Evolutionary conservation across 1,140 invertebrate genomes (phyloP).

Genomic region (Leptopilina clavipes): DNA sequence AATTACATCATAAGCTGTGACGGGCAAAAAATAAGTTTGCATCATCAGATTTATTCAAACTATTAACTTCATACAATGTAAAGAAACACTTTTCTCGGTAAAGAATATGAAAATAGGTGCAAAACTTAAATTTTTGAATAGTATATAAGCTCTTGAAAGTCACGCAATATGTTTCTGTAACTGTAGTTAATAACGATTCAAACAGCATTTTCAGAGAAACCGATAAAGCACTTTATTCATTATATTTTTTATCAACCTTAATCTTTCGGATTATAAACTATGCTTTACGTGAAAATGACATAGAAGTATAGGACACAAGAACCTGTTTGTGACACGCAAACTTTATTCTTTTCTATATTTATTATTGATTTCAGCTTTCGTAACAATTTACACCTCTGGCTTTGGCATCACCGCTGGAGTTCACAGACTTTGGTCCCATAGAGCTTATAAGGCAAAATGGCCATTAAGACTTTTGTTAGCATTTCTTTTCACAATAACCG

Average conservation of each 20-base stretch:
- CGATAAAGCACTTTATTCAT: background rate
- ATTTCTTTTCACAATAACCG: slow-evolving; percentile 87
- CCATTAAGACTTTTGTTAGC: slow-evolving; percentile 86
- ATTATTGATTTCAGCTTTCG: slow-evolving; percentile 76
- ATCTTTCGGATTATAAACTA: slow-evolving; percentile 15
- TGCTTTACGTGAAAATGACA: slow-evolving; percentile 6
- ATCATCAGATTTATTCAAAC: too few relatives aligned
- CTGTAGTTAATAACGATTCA: slow-evolving; percentile 32
- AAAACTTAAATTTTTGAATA: background rate
- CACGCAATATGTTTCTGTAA: background rate
- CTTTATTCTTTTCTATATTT: slow-evolving; percentile 49
- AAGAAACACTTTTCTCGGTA: too few relatives aligned
- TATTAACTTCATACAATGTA: too few relatives aligned
- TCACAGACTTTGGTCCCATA: slow-evolving; percentile 92
- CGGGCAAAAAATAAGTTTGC: too few relatives aligned
- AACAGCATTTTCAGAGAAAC: slow-evolving; percentile 39
- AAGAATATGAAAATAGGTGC: too few relatives aligned
- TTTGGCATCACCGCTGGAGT: slow-evolving; percentile 92
- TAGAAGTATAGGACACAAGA: slow-evolving; percentile 21
- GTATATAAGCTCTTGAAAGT: background rate
- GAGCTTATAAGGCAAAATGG: slow-evolving; percentile 89
- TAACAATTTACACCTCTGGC: slow-evolving; percentile 80
- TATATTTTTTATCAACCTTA: slow-evolving; percentile 14
- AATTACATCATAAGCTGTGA: too few relatives aligned
- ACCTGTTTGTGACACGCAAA: background rate